Evolutionary conservation across 2,888 invertebrate genomes (phyloP), one percentile per base, ranked within the genome.

Genomic region (Sarcophaga caerulescens): DNA sequence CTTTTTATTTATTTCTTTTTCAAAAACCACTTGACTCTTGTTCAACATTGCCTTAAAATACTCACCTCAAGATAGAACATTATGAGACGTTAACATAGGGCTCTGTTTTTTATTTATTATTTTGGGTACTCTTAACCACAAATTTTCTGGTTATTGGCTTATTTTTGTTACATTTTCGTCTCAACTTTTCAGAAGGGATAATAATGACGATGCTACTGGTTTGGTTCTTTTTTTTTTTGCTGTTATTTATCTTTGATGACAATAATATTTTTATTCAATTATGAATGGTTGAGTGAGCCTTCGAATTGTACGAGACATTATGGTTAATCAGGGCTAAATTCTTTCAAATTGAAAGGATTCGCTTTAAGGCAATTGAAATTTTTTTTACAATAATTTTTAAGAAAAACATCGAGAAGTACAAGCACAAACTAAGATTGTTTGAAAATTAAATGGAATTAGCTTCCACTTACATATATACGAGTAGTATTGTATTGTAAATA

Each of bases 291-390:
- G 84, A 84, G 60, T 84, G 62, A 78, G 45, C 65, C 3, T 68
- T 19, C 25, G 35, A 66, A 81, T 52, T 75, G 44, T 52, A 59
- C 44, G 68, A 68, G 17, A 57, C 71, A 76, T 85, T 80, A 73
- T 60, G 73, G 82, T 73, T 82, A 85, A 85, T 85, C 82, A 80
- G 85, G 85, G 79, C 82, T 71, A 85, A 85, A 83, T 85, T 70
- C 80, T 76, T 83, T 76, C 73, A 82, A 85, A 82, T 83, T 85
- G 82, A 85, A 83, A 80, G 76, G 68, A 63, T 83, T 85, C 68
- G 68, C 66, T 70, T 60, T 23, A 12, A n/a, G 47, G 71, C 52
- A 76, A 65, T 70, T 75, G 63, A 14, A 52, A 21, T 57, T 35
- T 35, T 60, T 62, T n/a, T 47, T 19, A 21, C 44, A 62, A 47